phyloP scores from a whole-genome alignment of 2,797 vertebrate genomes.

The Mycteria americana region DNA sequence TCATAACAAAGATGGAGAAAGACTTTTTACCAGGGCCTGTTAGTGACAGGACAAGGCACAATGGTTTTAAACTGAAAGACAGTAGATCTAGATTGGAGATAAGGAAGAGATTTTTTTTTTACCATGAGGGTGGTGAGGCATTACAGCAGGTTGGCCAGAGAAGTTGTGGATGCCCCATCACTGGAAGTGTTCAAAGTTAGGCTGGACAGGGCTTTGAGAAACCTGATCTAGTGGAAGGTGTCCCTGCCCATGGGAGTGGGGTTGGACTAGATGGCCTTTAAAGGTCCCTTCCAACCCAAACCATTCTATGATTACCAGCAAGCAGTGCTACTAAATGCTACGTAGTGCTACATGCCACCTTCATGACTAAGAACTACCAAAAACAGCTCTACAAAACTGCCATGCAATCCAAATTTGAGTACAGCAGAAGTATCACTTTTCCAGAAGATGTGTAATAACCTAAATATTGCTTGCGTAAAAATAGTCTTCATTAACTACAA shows the following conservation, averaged over 20 bases:
- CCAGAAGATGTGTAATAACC: neutral
- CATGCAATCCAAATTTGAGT: neutral
- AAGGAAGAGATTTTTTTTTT: neutral
- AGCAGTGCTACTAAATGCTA: neutral
- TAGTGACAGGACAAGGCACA: neutral
- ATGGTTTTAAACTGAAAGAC: neutral
- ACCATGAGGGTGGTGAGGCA: accelerated
- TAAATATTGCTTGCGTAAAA: neutral
- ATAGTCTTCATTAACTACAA: neutral
- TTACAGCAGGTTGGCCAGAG: neutral
- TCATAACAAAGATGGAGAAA: neutral
- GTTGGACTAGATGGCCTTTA: neutral
- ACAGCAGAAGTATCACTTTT: neutral
- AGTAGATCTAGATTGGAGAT: neutral
- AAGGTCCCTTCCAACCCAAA: neutral
- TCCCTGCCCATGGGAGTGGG: neutral
- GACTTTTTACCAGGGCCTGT: neutral
- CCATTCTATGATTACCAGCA: neutral
- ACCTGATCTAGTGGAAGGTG: neutral
- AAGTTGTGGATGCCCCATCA: neutral
- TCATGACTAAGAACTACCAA: neutral
- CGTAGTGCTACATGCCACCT: neutral
- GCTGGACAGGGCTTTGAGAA: neutral
- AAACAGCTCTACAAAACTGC: neutral
- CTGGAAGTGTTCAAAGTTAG: neutral